These are phyloP conservation scores for Jordanella pulchra DNA, from an alignment of 2,797 vertebrate species.

Conservation along the genomic window DNA sequence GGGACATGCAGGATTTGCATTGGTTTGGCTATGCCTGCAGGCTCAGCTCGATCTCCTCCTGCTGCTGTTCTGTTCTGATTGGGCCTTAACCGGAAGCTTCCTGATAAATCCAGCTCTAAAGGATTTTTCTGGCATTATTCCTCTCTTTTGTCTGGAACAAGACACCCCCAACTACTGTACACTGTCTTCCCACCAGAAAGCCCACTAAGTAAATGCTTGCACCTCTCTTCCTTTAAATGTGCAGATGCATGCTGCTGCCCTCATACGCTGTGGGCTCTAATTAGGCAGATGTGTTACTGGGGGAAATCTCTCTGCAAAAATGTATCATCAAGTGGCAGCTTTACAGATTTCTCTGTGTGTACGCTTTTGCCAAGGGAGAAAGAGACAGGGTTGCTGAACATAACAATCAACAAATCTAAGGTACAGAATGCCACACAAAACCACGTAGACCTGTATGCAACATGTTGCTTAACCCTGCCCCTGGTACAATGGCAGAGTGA, in stretches of 20 bases:
- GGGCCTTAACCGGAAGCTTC: slow-evolving; percentile 67
- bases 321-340: slow-evolving; percentile 66
- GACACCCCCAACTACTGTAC: slow-evolving; percentile 58
- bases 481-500: slow-evolving; percentile 30
- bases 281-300: slow-evolving; percentile 60
- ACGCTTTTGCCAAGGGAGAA: slow-evolving; percentile 44
- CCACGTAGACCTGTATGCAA: slow-evolving; percentile 8
- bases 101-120: slow-evolving; percentile 64
- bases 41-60: slow-evolving; percentile 40
- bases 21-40: slow-evolving; percentile 31
- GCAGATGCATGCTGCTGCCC: slow-evolving; percentile 50
- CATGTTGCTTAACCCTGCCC: slow-evolving; percentile 36
- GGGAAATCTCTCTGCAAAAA: slow-evolving; percentile 59
- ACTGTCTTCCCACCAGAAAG: slow-evolving; percentile 64
- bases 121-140: slow-evolving; percentile 68
- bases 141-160: slow-evolving; percentile 55
- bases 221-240: slow-evolving; percentile 47
- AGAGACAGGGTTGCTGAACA: slow-evolving; percentile 36
- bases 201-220: slow-evolving; percentile 49
- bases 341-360: slow-evolving; percentile 69
- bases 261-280: slow-evolving; percentile 66
- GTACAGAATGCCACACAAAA: slow-evolving; percentile 31
- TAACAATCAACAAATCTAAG: slow-evolving; percentile 17
- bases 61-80: slow-evolving; percentile 47
- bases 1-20: slow-evolving; percentile 45